phyloP scores from a whole-genome alignment of 92 coral and sea anemone genomes.

The Meandrina meandrites region DNA sequence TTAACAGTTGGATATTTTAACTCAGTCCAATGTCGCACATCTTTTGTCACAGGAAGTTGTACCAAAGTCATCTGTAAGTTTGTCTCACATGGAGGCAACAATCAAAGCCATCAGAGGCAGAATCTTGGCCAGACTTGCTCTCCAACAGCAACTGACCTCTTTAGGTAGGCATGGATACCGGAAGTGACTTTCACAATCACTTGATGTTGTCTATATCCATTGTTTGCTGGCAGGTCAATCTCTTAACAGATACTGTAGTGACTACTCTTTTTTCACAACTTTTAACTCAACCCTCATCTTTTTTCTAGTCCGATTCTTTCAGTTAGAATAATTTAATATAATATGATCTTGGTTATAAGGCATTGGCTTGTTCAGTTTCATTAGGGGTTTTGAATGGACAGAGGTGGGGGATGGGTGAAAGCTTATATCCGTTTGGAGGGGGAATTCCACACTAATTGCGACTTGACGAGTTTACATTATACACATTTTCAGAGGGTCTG shows the following conservation, averaged over 20 bases:
- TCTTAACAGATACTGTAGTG: no score
- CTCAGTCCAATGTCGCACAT: neutral
- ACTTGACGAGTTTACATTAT: neutral
- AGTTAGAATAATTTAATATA: no score
- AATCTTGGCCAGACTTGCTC: slow-evolving; percentile 86
- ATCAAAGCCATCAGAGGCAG: slow-evolving; percentile 83
- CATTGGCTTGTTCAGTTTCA: no score
- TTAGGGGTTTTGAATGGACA: no score
- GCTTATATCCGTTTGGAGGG: no score
- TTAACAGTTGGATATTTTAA: neutral
- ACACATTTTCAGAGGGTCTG: slow-evolving; percentile 59
- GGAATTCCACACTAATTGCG: neutral
- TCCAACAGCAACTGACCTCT: slow-evolving; percentile 87
- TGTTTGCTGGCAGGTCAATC: no score
- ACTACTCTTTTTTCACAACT: no score
- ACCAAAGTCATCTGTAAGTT: slow-evolving; percentile 83
- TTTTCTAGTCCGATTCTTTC: no score
- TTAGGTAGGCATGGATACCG: slow-evolving; percentile 62
- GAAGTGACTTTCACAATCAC: neutral
- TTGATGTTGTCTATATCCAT: neutral
- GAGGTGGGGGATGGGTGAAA: no score
- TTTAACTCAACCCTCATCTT: no score
- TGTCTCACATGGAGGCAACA: slow-evolving; percentile 96
- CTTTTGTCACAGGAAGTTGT: slow-evolving; percentile 55
- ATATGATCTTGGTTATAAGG: no score